phyloP scores from a whole-genome alignment of 2,113 vertebrate species.

The Dasyprocta punctata region DNA sequence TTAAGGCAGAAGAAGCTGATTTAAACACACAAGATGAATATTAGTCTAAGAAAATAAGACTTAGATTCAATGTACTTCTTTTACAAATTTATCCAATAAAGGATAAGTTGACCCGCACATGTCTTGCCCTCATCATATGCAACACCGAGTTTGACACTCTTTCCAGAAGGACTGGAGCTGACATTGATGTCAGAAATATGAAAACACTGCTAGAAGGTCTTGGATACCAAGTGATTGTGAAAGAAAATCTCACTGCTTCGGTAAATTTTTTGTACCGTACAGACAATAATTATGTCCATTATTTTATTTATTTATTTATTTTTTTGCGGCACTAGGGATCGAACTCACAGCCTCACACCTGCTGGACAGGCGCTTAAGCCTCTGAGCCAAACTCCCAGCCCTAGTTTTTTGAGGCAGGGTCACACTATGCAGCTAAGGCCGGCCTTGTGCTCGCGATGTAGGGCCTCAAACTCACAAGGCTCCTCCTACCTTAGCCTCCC shows the following conservation, averaged over 20 bases:
- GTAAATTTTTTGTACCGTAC: slow-evolving; percentile 9
- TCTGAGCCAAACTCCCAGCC: too few relatives aligned
- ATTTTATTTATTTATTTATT: too few relatives aligned
- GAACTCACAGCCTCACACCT: too few relatives aligned
- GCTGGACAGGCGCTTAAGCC: too few relatives aligned
- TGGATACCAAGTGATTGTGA: slow-evolving; percentile 57
- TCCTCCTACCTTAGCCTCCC: too few relatives aligned
- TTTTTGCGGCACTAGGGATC: too few relatives aligned
- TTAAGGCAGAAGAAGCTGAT: not conserved
- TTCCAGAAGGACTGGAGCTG: slow-evolving; percentile 36
- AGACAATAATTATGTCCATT: not conserved
- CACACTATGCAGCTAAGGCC: too few relatives aligned
- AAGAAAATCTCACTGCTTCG: slow-evolving; percentile 54
- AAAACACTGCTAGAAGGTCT: slow-evolving; percentile 33
- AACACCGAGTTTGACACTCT: slow-evolving; percentile 69
- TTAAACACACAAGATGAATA: not conserved
- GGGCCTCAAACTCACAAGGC: too few relatives aligned
- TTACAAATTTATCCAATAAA: slow-evolving; percentile 70
- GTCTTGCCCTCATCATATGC: slow-evolving; percentile 76
- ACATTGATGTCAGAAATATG: slow-evolving; percentile 59
- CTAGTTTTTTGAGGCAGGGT: too few relatives aligned
- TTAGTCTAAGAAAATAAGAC: not conserved
- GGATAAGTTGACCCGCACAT: not conserved
- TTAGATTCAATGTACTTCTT: not conserved
- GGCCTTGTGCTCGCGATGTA: too few relatives aligned